phyloP scores from a whole-genome alignment of 1,140 invertebrate species.

The Drosophila murphyi region DNA sequence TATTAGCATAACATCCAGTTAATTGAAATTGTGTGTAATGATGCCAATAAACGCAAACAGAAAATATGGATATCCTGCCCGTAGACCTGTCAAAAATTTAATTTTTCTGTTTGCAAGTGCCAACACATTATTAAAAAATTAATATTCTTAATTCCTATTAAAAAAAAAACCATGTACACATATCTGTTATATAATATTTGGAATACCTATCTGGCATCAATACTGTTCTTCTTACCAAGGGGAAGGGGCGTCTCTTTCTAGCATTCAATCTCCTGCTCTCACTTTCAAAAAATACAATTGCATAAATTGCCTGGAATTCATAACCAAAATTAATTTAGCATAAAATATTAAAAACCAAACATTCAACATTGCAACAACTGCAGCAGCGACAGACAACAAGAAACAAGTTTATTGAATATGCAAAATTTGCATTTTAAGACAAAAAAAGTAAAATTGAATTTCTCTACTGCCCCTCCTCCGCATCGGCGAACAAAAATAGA shows the following conservation, averaged over 20 bases:
- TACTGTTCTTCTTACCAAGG: too few relatives aligned
- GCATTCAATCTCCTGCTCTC: not conserved
- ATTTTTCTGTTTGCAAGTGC: too few relatives aligned
- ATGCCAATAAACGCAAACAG: constrained; percentile 24
- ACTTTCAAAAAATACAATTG: not conserved
- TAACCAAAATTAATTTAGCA: constrained; percentile 52
- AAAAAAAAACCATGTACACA: too few relatives aligned
- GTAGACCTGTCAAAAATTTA: not conserved
- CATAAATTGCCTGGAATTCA: constrained; percentile 51
- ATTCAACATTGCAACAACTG: constrained; percentile 45
- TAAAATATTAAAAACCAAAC: constrained; percentile 55
- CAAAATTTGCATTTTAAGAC: constrained; percentile 51
- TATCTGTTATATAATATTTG: too few relatives aligned
- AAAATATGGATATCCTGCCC: constrained; percentile 1
- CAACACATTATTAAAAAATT: too few relatives aligned
- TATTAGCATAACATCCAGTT: constrained; percentile 20
- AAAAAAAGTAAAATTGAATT: constrained; percentile 28
- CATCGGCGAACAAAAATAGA: constrained; percentile 36
- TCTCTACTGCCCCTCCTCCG: not conserved
- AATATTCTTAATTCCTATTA: too few relatives aligned
- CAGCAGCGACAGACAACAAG: constrained; percentile 45
- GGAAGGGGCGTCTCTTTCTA: too few relatives aligned
- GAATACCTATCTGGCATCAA: too few relatives aligned
- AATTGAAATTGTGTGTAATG: constrained; percentile 36
- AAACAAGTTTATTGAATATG: constrained; percentile 71